Percentiles rank a stretch among this genome's conserved stretches.
phyloP scores from a whole-genome alignment of 2,113 vertebrate species.

The Hydropotes inermis region DNA sequence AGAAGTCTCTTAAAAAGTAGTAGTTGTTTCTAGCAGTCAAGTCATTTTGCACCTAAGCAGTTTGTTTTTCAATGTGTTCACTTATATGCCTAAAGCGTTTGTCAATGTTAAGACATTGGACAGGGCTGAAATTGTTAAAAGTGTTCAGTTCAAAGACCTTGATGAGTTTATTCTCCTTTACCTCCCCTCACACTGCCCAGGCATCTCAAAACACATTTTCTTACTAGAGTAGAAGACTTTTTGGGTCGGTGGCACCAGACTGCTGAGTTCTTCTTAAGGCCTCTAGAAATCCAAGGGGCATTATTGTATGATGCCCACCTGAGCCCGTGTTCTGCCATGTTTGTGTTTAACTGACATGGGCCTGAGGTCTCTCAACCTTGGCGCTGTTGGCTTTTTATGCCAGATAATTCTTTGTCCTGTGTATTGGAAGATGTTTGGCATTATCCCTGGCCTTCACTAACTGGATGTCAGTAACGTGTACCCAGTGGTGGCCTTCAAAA shows the following conservation, averaged over 20 bases:
- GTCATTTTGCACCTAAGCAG: background rate
- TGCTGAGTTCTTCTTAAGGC: background rate
- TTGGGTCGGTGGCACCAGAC: background rate
- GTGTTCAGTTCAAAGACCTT: background rate
- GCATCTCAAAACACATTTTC: background rate
- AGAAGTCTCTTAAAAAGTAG: background rate
- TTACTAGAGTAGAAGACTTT: background rate
- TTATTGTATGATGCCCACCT: fast-evolving
- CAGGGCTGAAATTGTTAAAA: background rate
- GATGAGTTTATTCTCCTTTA: background rate
- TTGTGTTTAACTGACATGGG: fast-evolving
- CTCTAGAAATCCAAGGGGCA: fast-evolving
- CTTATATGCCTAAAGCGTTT: too few relatives aligned
- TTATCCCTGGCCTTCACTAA: background rate
- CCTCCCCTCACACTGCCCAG: background rate
- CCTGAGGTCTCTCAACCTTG: background rate
- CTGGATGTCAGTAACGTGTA: background rate
- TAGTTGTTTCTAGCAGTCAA: background rate
- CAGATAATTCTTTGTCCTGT: background rate
- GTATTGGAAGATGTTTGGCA: background rate
- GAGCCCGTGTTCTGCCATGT: fast-evolving
- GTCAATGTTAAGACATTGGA: background rate
- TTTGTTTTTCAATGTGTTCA: fast-evolving
- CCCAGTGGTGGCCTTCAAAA: background rate
- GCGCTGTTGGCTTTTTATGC: background rate